Evolutionary conservation across 2,888 invertebrate species (phyloP), one percentile per base, ranked within the genome.

Genomic region (Tinea pellionella): DNA sequence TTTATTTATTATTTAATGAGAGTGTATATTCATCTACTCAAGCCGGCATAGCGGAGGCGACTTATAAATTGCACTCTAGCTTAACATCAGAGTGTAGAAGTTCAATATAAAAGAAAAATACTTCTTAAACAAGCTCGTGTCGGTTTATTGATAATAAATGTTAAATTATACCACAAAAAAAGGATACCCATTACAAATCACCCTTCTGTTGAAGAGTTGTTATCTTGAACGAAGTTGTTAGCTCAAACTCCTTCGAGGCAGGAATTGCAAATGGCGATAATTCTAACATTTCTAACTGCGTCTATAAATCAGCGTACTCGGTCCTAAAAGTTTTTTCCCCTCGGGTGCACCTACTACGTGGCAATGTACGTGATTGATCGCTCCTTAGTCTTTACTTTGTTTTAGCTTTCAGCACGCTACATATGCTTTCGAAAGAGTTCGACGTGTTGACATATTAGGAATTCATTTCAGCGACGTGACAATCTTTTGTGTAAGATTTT

Each of bases 191-290:
- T 24, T 37, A 37, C 37, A 37, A 37, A 37, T 37, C 37, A 37
- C 47, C 47, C 47, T 47, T 16, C 16, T 16, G 15, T 19, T 43
- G 13, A 16, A 59, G 72, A 73, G 77, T 79, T 78, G 82, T 85
- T 83, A 84, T 79, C 78, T 70, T 30, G 3, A 64, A 65, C 63
- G 65, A 72, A 75, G 69, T 80, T 81, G 80, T 79, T 80, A 75
- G 77, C 75, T 73, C 66, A 68, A 72, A 71, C 74, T 71, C 60
- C 73, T 71, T 72, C 74, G 70, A 72, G 74, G 72, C 76, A 80
- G 80, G 84, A 86, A 86, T 87, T 86, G 86, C 85, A 85, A 86
- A 84, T 87, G 78, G 84, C 77, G 80, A 85, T 87, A 87, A 86
- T 87, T 86, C 85, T 71, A 85, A 86, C 84, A 87, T 85, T 87